Evolutionary conservation across 2,888 invertebrate genomes (phyloP), one percentile per base, ranked within the genome.

Genomic region (Pristionchus arcanus): DNA sequence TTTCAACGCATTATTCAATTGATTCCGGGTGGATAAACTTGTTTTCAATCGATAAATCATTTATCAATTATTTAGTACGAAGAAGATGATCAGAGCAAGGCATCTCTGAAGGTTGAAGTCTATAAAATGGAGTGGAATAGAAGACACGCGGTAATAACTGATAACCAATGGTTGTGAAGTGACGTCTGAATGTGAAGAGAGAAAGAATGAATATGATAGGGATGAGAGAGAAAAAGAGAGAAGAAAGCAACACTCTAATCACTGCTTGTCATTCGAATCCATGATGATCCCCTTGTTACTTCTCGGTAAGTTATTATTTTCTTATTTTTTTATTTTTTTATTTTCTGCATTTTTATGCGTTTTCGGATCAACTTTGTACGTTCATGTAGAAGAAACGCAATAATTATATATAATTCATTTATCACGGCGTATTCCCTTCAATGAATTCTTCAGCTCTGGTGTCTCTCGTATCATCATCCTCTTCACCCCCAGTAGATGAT

Each of bases 281-380:
- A 53, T 37, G 9, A 85, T 85, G 85, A 63, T 63, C 34, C 85
- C 59, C 59, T 63, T 85, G 85, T 85, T 55, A 85, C 31, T 55
- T 9, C 81, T 81, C 28, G 25, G 81, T 81, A 28, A 49, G 81
- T 28, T 42, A 28, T 49, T 16, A 42, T 9, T 0, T 84, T 31
- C 53, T 28, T 28, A 5, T 31, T n/a, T 9, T 42, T 25, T 81
- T 19, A 25, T 84, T 2, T n/a, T 84, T 25, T 16, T 19, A 16
- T 66, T 66, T 28, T 66, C 2, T 66, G 21, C 59, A 21, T 31
- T 66, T 66, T 28, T 66, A 11, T 66, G 21, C 59, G 7, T 7
- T 49, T 7, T 49, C 42, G 16, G 16, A 21, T 55, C 21, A 55
- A 4, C 9, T 55, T 2, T 55, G 55, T 1, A 16, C 1, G 55